phyloP scores from a whole-genome alignment of 2,113 vertebrate species.

The Thermophis baileyi region DNA sequence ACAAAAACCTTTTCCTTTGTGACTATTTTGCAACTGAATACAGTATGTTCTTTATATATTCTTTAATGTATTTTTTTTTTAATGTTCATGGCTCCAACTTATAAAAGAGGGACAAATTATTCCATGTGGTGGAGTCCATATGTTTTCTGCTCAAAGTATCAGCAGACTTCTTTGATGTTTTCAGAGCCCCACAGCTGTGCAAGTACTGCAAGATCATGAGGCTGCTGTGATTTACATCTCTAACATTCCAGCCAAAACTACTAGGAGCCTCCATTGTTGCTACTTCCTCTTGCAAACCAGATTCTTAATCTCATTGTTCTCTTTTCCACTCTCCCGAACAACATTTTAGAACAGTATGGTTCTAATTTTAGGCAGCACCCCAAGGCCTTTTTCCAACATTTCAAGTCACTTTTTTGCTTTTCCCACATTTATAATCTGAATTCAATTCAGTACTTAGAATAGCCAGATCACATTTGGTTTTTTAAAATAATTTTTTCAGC shows the following conservation, averaged over 20 bases:
- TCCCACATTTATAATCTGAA: background rate
- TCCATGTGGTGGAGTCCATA: background rate
- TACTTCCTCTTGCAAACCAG: constrained; percentile 6
- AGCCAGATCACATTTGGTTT: background rate
- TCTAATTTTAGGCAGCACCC: constrained; percentile 24
- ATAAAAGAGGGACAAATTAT: background rate
- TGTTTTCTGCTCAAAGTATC: background rate
- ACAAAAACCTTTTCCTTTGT: background rate
- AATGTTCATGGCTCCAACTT: background rate
- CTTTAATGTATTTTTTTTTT: rapidly evolving
- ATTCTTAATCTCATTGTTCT: constrained; percentile 19
- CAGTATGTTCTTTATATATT: background rate
- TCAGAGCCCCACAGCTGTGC: background rate
- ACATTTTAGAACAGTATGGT: background rate
- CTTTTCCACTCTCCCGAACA: constrained; percentile 4
- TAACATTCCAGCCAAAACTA: constrained; percentile 3
- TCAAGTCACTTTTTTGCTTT: background rate
- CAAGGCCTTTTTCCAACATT: background rate
- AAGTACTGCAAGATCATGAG: background rate
- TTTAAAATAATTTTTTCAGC: background rate
- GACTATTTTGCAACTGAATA: background rate
- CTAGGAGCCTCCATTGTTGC: background rate
- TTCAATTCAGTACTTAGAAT: background rate
- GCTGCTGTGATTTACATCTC: constrained; percentile 8
- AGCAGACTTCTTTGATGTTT: background rate